These are phyloP conservation scores for Aegotheles bennettii DNA, from an alignment of 2,113 vertebrate genomes.

Conservation along the genomic window DNA sequence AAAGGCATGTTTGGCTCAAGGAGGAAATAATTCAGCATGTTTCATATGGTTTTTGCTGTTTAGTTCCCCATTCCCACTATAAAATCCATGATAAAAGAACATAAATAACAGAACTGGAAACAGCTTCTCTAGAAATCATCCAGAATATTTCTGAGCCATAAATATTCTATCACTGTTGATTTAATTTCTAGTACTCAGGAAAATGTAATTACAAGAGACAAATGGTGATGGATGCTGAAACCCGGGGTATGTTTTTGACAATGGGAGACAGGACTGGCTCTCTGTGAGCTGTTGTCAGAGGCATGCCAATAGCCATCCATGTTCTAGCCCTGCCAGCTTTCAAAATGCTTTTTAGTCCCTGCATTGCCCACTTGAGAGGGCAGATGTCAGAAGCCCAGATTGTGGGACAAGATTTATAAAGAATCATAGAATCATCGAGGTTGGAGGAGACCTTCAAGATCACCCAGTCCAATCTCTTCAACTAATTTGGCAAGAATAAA, in stretches of 20 bases:
- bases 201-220: constrained; percentile 21
- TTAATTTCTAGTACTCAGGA: constrained; percentile 28
- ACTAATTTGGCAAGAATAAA: not conserved
- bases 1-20: not conserved
- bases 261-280: not conserved
- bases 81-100: constrained; percentile 45
- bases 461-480: too few species aligned
- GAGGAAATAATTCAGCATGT: not conserved
- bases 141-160: constrained; percentile 24
- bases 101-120: constrained; percentile 56
- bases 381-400: not conserved
- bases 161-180: constrained; percentile 42
- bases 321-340: not conserved
- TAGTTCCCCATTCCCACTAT: constrained; percentile 24
- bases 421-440: not conserved
- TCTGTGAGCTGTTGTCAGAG: not conserved
- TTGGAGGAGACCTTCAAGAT: too few species aligned
- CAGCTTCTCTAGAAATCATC: constrained; percentile 28
- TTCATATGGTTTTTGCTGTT: constrained; percentile 18
- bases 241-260: not conserved
- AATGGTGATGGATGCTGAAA: constrained; percentile 30
- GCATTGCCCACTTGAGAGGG: not conserved
- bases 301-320: not conserved
- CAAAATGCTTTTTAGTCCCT: not conserved
- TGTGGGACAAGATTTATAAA: not conserved